Base-by-base conservation (phyloP, 1,140 invertebrate species). In the Oscheius sp. region DNA sequence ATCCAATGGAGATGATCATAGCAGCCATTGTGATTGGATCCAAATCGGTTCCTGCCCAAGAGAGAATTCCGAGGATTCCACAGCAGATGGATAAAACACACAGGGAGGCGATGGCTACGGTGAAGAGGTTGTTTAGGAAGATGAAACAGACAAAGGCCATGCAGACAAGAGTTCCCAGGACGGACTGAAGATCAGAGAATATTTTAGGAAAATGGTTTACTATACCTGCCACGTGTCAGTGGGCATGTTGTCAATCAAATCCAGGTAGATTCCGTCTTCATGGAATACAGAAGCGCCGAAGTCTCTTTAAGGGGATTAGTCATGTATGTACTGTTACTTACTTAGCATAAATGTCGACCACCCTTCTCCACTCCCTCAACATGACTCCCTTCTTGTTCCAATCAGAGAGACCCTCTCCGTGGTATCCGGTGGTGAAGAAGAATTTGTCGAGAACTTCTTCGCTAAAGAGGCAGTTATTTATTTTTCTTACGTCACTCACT, bases 1-100 rank as follows among this genome's bases (percentile, higher is more conserved):
- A 86, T n/a, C 86, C 86, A 13, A 87, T 84, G 28, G 84, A 84
- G 75, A 87, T 87, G 34, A 87, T 85, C 62, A 87, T 79, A 49
- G 86, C 84, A 34, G 85, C 85, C 85, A 87, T 87, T 34, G 85
- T 85, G 32, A 87, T 82, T 15, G 86, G 83, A 73, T 85, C 86
- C 3, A 87, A 75, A 31, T 82, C 83, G 18, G 86, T 74, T 2
- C 75, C 77, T 79, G 82, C 84, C 74, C 82, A 81, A 15, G 78
- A 74, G 73, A 87, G 77, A 59, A 85, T 84, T 15, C 86, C 86
- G 49, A 87, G 75, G 31, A 87, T 81, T 64, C 82, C 80, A 58
- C 46, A 75, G 72, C 85, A 82, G 65, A 87, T 86, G 58, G 84
- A 85, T 2, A 84, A 66, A 46, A 87, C 84, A 20, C 82, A 81